Evolutionary conservation across 2,888 invertebrate species (phyloP).

Genomic region (Chloroclysta siterata): DNA sequence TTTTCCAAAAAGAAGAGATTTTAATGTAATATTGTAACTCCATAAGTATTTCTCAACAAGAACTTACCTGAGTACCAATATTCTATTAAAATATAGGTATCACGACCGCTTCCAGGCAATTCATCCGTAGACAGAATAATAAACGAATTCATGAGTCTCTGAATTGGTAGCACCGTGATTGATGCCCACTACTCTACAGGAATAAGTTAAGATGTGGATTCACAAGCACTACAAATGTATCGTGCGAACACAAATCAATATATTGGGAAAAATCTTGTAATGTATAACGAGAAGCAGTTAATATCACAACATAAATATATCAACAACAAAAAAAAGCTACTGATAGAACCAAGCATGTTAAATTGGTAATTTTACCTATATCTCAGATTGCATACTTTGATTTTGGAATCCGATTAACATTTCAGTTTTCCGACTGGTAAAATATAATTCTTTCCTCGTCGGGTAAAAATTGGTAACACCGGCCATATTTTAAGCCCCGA

Average conservation of each 20-base stretch:
- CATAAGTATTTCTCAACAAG: neutral
- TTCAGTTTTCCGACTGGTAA: neutral
- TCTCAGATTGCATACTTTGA: neutral
- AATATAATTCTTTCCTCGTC: neutral
- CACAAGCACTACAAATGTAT: slow-evolving; percentile 22
- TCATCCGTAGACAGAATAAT: slow-evolving; percentile 40
- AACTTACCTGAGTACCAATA: neutral
- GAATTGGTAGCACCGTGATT: slow-evolving; percentile 53
- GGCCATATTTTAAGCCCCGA: slow-evolving; percentile 14
- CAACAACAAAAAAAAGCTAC: neutral
- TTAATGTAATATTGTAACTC: neutral
- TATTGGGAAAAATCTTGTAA: slow-evolving; percentile 30
- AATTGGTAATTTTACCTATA: neutral
- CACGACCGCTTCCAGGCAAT: slow-evolving; percentile 13
- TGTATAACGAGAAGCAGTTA: slow-evolving; percentile 15
- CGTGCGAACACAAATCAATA: slow-evolving; percentile 32
- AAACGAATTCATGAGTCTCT: slow-evolving; percentile 42
- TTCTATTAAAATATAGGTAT: slow-evolving; percentile 1
- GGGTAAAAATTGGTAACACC: neutral
- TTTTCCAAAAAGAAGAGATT: too few species aligned
- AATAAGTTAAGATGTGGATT: slow-evolving; percentile 35
- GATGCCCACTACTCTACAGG: slow-evolving; percentile 46
- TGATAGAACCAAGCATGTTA: slow-evolving; percentile 2
- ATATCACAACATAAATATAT: slow-evolving; percentile 2
- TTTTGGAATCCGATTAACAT: slow-evolving; percentile 1